These are phyloP conservation scores for Archips xylosteana DNA, from an alignment of 2,888 invertebrate species.

Conservation along the genomic window DNA sequence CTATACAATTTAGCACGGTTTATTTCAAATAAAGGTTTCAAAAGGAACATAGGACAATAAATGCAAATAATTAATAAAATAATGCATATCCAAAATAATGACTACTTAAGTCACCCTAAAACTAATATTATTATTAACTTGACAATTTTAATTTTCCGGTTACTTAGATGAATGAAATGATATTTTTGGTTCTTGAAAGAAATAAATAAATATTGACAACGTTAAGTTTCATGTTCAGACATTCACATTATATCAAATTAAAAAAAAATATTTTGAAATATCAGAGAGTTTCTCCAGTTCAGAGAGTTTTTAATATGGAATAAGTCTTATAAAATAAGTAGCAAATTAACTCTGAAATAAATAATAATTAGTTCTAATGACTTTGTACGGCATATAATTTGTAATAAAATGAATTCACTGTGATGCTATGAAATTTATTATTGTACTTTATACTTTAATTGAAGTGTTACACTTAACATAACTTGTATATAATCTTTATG, in stretches of 20 bases:
- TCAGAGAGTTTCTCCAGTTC: conserved; percentile 12
- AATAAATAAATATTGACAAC: not conserved
- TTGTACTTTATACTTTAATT: conserved; percentile 57
- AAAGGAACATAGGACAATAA: conserved; percentile 56
- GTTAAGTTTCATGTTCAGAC: not conserved
- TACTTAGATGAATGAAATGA: not conserved
- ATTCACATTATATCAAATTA: not conserved
- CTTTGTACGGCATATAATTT: conserved; percentile 42
- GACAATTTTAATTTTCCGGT: not conserved
- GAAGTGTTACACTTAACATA: conserved; percentile 46
- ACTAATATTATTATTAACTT: not conserved
- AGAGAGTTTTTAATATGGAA: conserved; percentile 13
- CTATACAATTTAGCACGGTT: not conserved
- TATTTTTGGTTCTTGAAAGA: not conserved
- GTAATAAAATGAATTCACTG: conserved; percentile 73
- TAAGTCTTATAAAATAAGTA: conserved; percentile 19
- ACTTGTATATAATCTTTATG: conserved; percentile 47
- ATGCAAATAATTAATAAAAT: conserved; percentile 44
- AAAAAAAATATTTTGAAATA: conserved; percentile 3
- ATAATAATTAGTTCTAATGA: conserved; percentile 32
- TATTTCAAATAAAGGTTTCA: conserved; percentile 32
- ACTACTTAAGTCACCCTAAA: conserved; percentile 3
- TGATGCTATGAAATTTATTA: conserved; percentile 78
- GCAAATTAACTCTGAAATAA: conserved; percentile 14
- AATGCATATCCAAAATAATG: conserved; percentile 24